A percentile compares a stretch with the other conserved stretches of the same genome.
phyloP scores from a whole-genome alignment of 2,113 vertebrate species.

The Phylloscopus whistleri region DNA sequence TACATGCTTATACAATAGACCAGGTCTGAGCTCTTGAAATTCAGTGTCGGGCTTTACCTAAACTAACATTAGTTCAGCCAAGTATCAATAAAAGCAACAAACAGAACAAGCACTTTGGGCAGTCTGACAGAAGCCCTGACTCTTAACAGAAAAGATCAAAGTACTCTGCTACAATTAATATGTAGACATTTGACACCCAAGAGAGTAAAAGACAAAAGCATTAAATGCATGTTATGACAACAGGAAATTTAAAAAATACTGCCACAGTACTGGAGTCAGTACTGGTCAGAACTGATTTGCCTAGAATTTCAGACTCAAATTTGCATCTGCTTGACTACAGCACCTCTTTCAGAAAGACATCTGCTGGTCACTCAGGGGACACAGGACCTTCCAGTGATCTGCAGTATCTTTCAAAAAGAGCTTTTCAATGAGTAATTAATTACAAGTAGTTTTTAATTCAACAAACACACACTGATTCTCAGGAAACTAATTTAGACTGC shows the following conservation, averaged over 20 bases:
- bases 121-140: neutral
- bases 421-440: conserved; percentile 13
- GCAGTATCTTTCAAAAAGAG: neutral
- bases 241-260: neutral
- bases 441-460: conserved; percentile 42
- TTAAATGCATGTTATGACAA: neutral
- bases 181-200: neutral
- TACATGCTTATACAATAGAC: neutral
- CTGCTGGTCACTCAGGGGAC: neutral
- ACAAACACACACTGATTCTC: neutral
- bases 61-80: neutral
- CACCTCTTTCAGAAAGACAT: neutral
- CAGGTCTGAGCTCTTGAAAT: neutral
- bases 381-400: neutral
- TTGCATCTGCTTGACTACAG: conserved; percentile 2
- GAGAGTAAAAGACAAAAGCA: neutral
- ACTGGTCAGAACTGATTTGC: neutral
- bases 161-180: neutral
- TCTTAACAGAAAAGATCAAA: accelerated
- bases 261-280: neutral
- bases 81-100: neutral
- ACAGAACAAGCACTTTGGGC: neutral
- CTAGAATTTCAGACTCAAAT: neutral
- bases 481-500: neutral
- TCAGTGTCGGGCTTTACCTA: neutral